Evolutionary conservation across 2,113 vertebrate species (phyloP).

Genomic region (Stigmatopora argus): DNA sequence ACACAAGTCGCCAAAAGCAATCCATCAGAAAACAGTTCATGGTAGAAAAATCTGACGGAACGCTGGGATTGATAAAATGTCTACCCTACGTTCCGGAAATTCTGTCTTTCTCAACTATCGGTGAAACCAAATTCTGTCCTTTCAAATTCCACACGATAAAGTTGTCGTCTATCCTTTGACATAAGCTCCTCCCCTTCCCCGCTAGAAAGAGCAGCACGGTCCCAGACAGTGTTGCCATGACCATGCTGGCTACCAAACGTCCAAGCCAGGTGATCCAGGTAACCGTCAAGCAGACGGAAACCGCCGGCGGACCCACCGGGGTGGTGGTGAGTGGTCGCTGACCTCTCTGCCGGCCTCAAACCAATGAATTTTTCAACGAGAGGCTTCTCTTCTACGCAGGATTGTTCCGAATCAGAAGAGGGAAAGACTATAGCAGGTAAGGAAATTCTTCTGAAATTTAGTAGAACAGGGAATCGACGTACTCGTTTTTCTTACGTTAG

Average conservation of each 20-base stretch:
- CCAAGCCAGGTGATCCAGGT: constrained; percentile 73
- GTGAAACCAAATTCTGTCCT: too few species aligned
- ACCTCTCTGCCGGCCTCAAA: not conserved
- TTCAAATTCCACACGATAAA: too few species aligned
- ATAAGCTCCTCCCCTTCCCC: not conserved
- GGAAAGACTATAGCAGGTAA: constrained; percentile 61
- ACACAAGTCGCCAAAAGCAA: too few species aligned
- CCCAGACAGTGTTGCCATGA: constrained; percentile 73
- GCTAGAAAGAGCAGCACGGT: constrained; percentile 74
- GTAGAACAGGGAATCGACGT: too few species aligned
- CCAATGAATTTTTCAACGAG: not conserved
- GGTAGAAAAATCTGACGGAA: too few species aligned
- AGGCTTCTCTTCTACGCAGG: constrained; percentile 46
- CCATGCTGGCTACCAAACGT: constrained; percentile 66
- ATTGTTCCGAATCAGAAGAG: constrained; percentile 66
- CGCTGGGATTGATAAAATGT: too few species aligned
- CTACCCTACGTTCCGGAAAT: too few species aligned
- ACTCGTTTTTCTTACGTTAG: too few species aligned
- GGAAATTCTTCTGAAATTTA: not conserved
- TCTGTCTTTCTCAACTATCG: too few species aligned
- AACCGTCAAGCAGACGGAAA: constrained; percentile 76
- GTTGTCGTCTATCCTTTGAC: not conserved
- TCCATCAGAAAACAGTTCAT: too few species aligned
- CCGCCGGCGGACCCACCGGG: constrained; percentile 68
- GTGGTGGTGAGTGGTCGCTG: constrained; percentile 53